These are phyloP conservation scores for Mirza zaza DNA, from an alignment of 2,113 vertebrate species.

Conservation along the genomic window DNA sequence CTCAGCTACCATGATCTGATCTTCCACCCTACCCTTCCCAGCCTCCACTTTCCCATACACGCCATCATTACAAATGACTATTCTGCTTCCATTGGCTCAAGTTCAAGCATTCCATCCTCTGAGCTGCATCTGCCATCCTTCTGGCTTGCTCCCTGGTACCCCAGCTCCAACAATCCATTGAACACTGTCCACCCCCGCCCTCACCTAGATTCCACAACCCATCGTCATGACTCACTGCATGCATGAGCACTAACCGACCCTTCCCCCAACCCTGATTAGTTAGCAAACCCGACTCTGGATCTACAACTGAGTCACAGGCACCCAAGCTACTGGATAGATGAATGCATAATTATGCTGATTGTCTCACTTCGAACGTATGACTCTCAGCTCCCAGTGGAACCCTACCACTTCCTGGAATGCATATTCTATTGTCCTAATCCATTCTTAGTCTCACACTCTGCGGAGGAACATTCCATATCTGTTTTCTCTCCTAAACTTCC, in stretches of 20 bases:
- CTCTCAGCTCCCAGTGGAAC: neutral
- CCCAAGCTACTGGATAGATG: neutral
- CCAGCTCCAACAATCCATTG: neutral
- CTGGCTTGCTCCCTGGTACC: neutral
- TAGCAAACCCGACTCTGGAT: neutral
- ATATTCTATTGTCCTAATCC: neutral
- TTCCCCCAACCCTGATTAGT: neutral
- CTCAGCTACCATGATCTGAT: neutral
- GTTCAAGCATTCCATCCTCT: neutral
- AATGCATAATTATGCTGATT: neutral
- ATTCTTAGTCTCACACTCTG: neutral
- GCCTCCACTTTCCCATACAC: neutral
- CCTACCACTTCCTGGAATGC: neutral
- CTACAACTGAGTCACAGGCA: neutral
- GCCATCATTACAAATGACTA: neutral
- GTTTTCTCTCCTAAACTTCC: conserved; percentile 5
- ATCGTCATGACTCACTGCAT: neutral
- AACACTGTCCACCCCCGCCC: neutral
- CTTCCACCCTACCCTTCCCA: neutral
- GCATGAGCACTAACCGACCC: neutral
- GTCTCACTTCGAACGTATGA: neutral
- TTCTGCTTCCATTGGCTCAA: neutral
- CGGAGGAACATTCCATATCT: neutral
- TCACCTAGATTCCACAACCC: neutral
- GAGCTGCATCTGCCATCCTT: neutral